Base-by-base conservation (phyloP, 2,888 invertebrate genomes). In the Spisula solida region DNA sequence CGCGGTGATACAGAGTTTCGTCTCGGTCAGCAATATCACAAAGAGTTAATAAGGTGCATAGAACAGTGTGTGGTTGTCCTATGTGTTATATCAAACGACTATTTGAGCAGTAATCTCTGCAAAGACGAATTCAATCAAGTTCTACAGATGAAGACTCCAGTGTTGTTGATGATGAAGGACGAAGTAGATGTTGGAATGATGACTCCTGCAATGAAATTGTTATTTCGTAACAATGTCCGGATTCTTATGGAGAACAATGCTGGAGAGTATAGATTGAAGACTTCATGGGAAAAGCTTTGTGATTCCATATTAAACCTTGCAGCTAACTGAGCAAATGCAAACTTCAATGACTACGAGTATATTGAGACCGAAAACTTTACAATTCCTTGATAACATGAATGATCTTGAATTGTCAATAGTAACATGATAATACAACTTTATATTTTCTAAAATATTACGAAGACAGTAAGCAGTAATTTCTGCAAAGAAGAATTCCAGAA, bases 161-260 rank as follows among this genome's bases (percentile, higher is more conserved):
- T 81, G 18, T n/a, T 81, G 4, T 14, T 81, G 55, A 81, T 81
- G 81, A 51, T 81, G 25, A 81, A 81, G n/a, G 81, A 34, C 12
- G 6, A 81, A 29, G 56, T 81, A 12, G 56, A 81, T 56, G 55
- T 48, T 31, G 81, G 31, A 10, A 2, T 81, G 8, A 56, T 81
- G 81, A 56, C 55, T 29, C 56, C 56, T 2, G 51, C 25, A 20
- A 81, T 81, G 29, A 12, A 25, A 51, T 48, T 51, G n/a, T 0
- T 81, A 14, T 81, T 51, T 29, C 51, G 51, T 1, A 55, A 55
- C 4, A 51, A 34, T 29, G 51, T 51, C 10, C 25, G 81, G 16
- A 81, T 81, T 25, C 56, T 56, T 16, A 55, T 16, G 55, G 29
- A 47, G 31, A 8, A 55, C 0, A 51, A 56, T 51, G 34, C 55